Evolutionary conservation across 2,797 vertebrate species (phyloP), one percentile per base, ranked within the genome.

Genomic region (Acridotheres tristis): DNA sequence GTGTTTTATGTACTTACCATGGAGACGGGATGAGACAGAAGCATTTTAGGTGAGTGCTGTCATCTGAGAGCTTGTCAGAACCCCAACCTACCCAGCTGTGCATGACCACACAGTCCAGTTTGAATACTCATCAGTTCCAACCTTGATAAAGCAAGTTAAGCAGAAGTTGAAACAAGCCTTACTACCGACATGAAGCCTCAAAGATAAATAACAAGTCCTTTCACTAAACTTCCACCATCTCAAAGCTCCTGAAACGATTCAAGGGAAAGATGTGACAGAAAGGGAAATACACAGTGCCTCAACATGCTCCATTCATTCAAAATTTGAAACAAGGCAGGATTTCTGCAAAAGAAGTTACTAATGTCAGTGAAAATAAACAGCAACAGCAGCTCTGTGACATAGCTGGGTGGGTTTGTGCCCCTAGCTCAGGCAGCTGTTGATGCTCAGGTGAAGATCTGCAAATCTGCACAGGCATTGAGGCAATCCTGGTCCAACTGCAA

Each of bases 1-100:
- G 27, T 58, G 47, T 18, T 95, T 90, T 75, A 86, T 69, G 63
- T 88, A 59, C 21, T 88, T 62, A 32, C 87, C 85, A 86, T 86
- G 81, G 94, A 91, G 59, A 95, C 51, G 22, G 36, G 55, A 55
- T 69, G 55, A 30, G 58, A 90, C 73, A 53, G 32, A 48, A 73
- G 47, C 4, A 2, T 21, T 82, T 73, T 72, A 93, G 82, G 51
- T 67, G 78, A 92, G 65, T 11, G 48, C 73, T 81, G 67, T 54
- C 34, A 6, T 45, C 55, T 53, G 75, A 93, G 61, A 88, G 79
- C 67, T 57, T 87, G 75, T 90, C 78, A 78, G 68, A 58, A 48
- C 43, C 72, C 47, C 65, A 65, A 3, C 61, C 62, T 58, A 51
- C 36, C 85, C 75, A 87, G 62, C 55, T 63, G 73, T 34, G 62